These are phyloP conservation scores for Manacus vitellinus DNA, from an alignment of 2,113 vertebrate genomes.

Conservation along the genomic window DNA sequence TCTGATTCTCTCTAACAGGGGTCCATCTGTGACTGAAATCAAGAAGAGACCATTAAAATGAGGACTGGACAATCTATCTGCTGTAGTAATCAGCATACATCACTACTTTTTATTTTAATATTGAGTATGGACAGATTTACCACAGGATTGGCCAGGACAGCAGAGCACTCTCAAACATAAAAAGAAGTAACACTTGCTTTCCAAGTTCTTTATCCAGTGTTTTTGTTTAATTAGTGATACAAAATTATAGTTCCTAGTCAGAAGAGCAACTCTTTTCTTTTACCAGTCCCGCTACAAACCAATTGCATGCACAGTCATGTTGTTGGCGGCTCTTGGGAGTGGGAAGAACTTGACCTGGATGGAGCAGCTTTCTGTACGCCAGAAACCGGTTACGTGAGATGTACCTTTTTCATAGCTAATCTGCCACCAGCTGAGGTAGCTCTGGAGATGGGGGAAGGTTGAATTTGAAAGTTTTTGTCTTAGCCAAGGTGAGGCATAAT, in stretches of 20 bases:
- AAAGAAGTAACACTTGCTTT: background rate
- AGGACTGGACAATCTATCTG: conserved; percentile 8
- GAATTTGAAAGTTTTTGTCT: background rate
- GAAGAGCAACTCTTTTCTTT: background rate
- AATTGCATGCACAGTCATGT: rapidly evolving
- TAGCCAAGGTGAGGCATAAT: background rate
- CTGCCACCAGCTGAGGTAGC: background rate
- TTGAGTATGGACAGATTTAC: background rate
- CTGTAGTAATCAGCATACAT: background rate
- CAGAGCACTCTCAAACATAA: background rate
- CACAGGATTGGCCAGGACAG: background rate
- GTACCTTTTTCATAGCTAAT: background rate
- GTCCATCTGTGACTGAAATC: background rate
- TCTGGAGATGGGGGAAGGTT: background rate
- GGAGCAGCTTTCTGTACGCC: background rate
- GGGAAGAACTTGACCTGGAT: background rate
- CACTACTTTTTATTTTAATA: background rate
- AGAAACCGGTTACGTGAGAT: background rate
- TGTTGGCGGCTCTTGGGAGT: background rate
- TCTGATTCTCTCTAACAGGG: background rate
- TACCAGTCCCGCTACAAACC: background rate
- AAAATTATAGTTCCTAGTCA: background rate
- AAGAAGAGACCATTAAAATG: background rate
- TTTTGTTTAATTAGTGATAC: background rate
- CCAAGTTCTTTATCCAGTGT: background rate